Base-by-base conservation (phyloP, 64 coral and sea anemone genomes). In the Platygyra sinensis region DNA sequence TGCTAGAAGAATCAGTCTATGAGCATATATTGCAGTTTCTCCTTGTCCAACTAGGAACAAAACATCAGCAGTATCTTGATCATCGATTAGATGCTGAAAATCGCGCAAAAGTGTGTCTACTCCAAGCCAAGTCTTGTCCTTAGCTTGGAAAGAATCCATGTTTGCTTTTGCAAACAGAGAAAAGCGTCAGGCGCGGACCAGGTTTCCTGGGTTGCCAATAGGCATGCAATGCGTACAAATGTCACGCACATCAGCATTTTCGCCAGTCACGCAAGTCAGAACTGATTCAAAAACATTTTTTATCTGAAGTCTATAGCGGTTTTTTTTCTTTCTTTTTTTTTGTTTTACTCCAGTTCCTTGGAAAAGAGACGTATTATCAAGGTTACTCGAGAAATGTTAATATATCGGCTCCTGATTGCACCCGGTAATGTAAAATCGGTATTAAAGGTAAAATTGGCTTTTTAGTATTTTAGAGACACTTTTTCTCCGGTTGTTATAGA, bases 1-100 rank as follows among this genome's bases (percentile, higher is more conserved):
- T 14, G 91, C 50, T 22, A 96, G 59, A 18, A 96, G 54, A 52
- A 96, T 91, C 30, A 96, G 55, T 80, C 83, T 93, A 46, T 96
- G 95, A 31, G 91, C 95, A 81, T 83, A 94, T 51, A 96, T 72
- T 19, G 86, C 27, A 5, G 79, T 55, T 73, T 92, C 88, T 32
- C 90, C 88, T 31, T 91, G 82, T 17, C 91, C 95, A 67, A 96
- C 77, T 28, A 96, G 64, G 28, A 96, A 96, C 20, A 94, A 60
- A 27, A 96, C 88, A 87, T 96, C 95, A 46, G 88, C 91, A 54
- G 95, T 87, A 5, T 94, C 91, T n/a, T 85, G 60, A 72, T 96
- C 92, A 57, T 93, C 89, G 18, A 94, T 72, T 52, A 96, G 52
- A 5, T 86, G 67, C 75, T 91, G 83, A 19, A 96, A 86, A 88